Evolutionary conservation across 2,113 vertebrate species (phyloP), one percentile per base, ranked within the genome.

Genomic region (Carassius gibelio): DNA sequence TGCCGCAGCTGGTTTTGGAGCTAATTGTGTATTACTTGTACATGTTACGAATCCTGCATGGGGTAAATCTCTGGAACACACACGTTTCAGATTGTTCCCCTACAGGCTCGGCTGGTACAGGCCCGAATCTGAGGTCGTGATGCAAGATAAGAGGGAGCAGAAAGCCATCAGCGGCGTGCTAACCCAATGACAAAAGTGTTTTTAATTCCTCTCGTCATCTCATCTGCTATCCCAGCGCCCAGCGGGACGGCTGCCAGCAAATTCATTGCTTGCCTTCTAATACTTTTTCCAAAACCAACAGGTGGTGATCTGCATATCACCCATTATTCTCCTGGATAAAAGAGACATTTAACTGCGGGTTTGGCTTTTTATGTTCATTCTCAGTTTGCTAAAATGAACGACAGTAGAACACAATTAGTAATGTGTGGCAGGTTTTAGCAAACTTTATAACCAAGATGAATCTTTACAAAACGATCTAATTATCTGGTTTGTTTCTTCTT

Each of bases 251-350:
- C 84, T 79, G 81, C 45, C 81, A 85, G 72, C 5, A 75, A 79
- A 83, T 75, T 15, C 72, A 50, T 48, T 64, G 48, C 76, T 83
- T 84, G 57, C 13, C 77, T 11, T 80, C 62, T 80, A 8, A 48
- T 15, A 64, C 38, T 38, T 62, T 75, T 80, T 50, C 68, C 66
- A 83, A 88, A 26, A 30, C 76, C 87, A 80, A 85, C 87, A 88
- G 87, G 84, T 80, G 84, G 80, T 48, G 68, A 59, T 83, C 77
- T 83, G 81, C 50, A 88, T 80, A 48, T 48, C 36, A 61, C 74
- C 55, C 45, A 34, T 74, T 69, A 59, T 23, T 82, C n/a, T 45
- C 21, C 10, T 68, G 81, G 34, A 85, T 75, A 21, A 83, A 75
- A 84, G 69, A 59, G n/a, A 38, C 6, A 38, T 59, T 78, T 38